Evolutionary conservation across 2,888 invertebrate genomes (phyloP).

Genomic region (Trachelus stipa): DNA sequence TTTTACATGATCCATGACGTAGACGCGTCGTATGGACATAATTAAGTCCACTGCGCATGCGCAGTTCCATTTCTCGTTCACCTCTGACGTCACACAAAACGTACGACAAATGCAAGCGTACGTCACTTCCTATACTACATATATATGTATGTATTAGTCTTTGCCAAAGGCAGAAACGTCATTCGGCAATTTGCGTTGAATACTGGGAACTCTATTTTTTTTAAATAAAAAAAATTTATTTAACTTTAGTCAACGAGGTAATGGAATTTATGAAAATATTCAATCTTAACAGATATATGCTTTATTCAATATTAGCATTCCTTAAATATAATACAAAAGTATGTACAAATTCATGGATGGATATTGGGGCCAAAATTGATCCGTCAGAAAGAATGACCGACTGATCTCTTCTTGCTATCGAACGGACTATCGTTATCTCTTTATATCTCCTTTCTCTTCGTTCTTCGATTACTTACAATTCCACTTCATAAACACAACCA

Average conservation of each 20-base stretch:
- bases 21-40: background rate
- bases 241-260: background rate
- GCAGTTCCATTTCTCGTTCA: background rate
- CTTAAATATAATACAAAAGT: conserved; percentile 13
- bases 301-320: conserved; percentile 6
- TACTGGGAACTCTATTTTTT: background rate
- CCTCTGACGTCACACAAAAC: background rate
- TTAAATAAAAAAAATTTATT: background rate
- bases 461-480: background rate
- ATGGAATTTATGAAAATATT: background rate
- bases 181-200: background rate
- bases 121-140: background rate
- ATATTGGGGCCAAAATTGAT: conserved; percentile 1
- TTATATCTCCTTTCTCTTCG: background rate
- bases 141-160: background rate
- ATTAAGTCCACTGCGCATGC: background rate
- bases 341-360: conserved; percentile 12
- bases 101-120: background rate
- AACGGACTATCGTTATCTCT: background rate
- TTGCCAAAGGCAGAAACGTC: background rate
- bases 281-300: conserved; percentile 1
- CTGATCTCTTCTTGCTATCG: background rate
- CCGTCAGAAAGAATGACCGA: background rate
- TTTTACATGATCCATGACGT: background rate
- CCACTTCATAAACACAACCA: background rate